Evolutionary conservation across 1,140 invertebrate genomes (phyloP).

Genomic region (Papilio xuthus): DNA sequence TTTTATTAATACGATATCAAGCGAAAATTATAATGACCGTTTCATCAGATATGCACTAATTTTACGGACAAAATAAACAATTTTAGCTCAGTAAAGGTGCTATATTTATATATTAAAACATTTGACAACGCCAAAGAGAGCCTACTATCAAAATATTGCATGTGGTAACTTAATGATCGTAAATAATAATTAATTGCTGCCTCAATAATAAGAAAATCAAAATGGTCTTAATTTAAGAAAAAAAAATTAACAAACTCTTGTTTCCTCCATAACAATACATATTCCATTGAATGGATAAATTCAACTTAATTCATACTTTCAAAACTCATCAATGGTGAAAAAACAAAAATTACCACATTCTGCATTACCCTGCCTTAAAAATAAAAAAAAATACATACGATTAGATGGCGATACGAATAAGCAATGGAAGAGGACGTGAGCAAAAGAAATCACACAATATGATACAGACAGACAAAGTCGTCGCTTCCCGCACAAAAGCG

Average conservation of each 20-base stretch:
- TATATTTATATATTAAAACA: slow-evolving; percentile 9
- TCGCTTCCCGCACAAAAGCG: slow-evolving; percentile 57
- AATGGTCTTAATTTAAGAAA: slow-evolving; percentile 73
- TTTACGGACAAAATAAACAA: background rate
- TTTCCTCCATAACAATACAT: slow-evolving; percentile 78
- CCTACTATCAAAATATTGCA: slow-evolving; percentile 72
- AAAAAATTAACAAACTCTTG: slow-evolving; percentile 79
- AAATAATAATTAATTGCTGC: slow-evolving; percentile 77
- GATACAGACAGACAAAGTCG: slow-evolving; percentile 65
- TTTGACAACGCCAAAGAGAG: slow-evolving; percentile 70
- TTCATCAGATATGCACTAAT: background rate
- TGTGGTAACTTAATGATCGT: slow-evolving; percentile 76
- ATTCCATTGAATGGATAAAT: slow-evolving; percentile 80
- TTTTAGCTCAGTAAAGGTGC: background rate
- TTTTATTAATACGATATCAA: background rate
- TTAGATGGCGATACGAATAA: slow-evolving; percentile 78
- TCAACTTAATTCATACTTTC: slow-evolving; percentile 79
- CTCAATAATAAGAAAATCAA: slow-evolving; percentile 71
- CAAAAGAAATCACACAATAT: slow-evolving; percentile 77
- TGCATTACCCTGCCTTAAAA: slow-evolving; percentile 80
- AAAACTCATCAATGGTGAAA: slow-evolving; percentile 77
- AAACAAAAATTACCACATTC: slow-evolving; percentile 80
- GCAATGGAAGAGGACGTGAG: slow-evolving; percentile 78
- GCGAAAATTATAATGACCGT: background rate
- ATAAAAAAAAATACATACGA: slow-evolving; percentile 74